Percentiles rank a stretch among this genome's conserved stretches.
Conservation (phyloP, 1,140 invertebrate species). For the Drosophila virilis region DNA sequence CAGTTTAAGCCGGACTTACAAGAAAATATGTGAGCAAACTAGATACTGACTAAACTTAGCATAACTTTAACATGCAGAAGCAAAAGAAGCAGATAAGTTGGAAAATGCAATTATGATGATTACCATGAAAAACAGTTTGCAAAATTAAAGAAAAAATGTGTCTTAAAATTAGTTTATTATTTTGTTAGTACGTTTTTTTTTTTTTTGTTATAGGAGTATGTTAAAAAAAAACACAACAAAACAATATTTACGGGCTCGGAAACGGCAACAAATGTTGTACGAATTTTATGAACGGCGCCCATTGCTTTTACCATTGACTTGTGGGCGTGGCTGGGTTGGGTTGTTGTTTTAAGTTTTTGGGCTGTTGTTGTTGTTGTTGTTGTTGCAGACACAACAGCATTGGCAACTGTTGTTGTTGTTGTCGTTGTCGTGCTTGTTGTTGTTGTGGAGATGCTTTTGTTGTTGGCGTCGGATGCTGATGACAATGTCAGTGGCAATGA, state of each 20-base stretch:
- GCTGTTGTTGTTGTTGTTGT: conserved; percentile 35
- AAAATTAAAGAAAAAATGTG: conserved; percentile 22
- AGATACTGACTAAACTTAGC: too few relatives aligned
- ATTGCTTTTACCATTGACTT: conserved; percentile 14
- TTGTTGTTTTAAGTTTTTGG: conserved; percentile 39
- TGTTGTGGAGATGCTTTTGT: conserved; percentile 20
- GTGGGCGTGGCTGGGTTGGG: conserved; percentile 48
- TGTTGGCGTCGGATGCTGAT: conserved; percentile 20
- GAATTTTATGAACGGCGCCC: conserved; percentile 52
- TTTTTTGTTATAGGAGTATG: conserved; percentile 3
- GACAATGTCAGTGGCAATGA: conserved; percentile 37
- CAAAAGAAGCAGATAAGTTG: conserved; percentile 28
- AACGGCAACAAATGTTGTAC: conserved; percentile 61
- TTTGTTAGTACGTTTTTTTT: conserved; percentile 18
- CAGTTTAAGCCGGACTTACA: background rate
- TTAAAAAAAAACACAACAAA: background rate
- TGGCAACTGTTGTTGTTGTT: conserved; percentile 32
- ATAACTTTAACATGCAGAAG: background rate
- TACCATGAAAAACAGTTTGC: background rate
- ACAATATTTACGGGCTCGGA: conserved; percentile 75
- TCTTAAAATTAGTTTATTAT: conserved; percentile 16
- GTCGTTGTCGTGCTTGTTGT: conserved; percentile 3
- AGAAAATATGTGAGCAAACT: too few relatives aligned
- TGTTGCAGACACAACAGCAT: conserved; percentile 18
- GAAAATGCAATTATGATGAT: conserved; percentile 23